Conservation (phyloP, 2,113 vertebrate genomes). For the Clarias batrachus region DNA sequence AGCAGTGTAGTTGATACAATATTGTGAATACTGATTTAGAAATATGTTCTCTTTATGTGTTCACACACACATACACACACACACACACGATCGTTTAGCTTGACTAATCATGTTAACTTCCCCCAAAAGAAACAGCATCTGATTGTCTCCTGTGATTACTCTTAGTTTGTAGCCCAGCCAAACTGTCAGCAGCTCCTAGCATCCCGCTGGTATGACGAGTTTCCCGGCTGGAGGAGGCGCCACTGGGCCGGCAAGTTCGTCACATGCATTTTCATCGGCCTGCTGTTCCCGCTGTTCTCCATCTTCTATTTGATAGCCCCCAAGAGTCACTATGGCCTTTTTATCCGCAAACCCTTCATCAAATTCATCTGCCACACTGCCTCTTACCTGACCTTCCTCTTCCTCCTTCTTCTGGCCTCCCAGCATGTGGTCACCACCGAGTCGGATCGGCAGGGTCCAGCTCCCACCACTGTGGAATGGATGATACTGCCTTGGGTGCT, state of each 20-base stretch:
- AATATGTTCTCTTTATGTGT: background rate
- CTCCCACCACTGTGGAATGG: constrained; percentile 95
- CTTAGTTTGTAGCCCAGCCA: constrained; percentile 95
- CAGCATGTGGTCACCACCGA: constrained; percentile 92
- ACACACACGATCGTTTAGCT: background rate
- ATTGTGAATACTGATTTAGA: background rate
- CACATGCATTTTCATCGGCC: constrained; percentile 93
- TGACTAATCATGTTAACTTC: no score
- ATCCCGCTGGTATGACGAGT: constrained; percentile 95
- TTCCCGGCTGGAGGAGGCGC: constrained; percentile 94
- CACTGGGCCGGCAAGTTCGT: constrained; percentile 95
- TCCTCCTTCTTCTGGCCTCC: constrained; percentile 95
- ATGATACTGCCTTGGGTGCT: constrained; percentile 98
- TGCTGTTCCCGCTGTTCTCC: constrained; percentile 91
- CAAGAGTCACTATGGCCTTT: constrained; percentile 93
- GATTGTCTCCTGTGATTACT: constrained; percentile 29
- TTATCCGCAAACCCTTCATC: constrained; percentile 99
- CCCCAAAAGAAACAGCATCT: background rate
- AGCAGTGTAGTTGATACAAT: background rate
- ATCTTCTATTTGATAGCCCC: constrained; percentile 91
- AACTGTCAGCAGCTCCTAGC: constrained; percentile 98
- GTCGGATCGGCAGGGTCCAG: constrained; percentile 85
- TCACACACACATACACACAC: background rate
- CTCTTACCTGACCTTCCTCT: constrained; percentile 97
- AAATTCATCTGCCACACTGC: constrained; percentile 99